These are phyloP conservation scores for Peromyscus aztecus DNA, from an alignment of 2,797 vertebrate genomes.

Conservation along the genomic window DNA sequence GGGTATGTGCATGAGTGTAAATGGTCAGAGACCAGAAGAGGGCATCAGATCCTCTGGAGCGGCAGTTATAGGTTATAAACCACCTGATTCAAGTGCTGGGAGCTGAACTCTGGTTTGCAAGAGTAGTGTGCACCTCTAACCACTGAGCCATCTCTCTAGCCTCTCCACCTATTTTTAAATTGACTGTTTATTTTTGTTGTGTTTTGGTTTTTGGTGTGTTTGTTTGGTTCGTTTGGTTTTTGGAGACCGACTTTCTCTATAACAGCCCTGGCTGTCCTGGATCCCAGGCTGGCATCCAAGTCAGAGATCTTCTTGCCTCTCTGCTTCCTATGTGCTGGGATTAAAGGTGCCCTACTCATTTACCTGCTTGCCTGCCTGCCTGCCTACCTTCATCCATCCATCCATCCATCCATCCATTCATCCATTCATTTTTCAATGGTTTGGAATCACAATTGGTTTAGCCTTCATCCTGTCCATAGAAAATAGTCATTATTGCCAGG, in stretches of 20 bases:
- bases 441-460: slow-evolving; percentile 4
- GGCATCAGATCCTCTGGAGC: not conserved
- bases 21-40: not conserved
- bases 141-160: too few relatives aligned
- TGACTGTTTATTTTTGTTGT: not conserved
- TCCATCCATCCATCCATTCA: too few relatives aligned
- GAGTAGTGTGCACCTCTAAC: not conserved
- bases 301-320: not conserved
- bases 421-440: not conserved
- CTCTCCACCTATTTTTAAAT: not conserved
- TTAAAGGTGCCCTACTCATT: not conserved
- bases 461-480: slow-evolving; percentile 41
- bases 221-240: not conserved
- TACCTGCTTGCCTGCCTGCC: not conserved
- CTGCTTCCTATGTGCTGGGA: not conserved
- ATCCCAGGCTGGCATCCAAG: not conserved
- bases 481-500: not conserved
- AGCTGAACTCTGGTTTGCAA: not conserved
- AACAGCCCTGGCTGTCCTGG: not conserved
- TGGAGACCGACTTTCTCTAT: not conserved
- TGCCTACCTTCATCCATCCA: not conserved
- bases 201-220: not conserved
- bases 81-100: not conserved
- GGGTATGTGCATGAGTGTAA: not conserved
- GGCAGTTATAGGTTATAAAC: not conserved